A percentile compares a stretch with the other conserved stretches of the same genome.
These are phyloP conservation scores for Oreochromis grahami DNA, from an alignment of 2,797 vertebrate genomes.

Conservation along the genomic window DNA sequence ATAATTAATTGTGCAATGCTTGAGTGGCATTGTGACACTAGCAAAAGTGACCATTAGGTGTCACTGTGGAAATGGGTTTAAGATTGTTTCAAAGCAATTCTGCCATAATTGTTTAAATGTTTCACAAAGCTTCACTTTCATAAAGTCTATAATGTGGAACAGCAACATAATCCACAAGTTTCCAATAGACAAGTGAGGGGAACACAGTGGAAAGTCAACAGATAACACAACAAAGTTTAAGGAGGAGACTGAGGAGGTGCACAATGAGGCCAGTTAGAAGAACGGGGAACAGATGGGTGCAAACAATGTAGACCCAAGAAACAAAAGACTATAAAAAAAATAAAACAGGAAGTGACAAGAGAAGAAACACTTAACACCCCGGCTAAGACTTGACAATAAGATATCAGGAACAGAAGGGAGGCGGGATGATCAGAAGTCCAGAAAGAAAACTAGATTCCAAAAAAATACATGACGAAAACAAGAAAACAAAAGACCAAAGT, in stretches of 20 bases:
- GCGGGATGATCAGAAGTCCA: rapidly evolving
- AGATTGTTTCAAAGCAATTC: not conserved
- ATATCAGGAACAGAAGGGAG: not conserved
- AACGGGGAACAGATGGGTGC: not conserved
- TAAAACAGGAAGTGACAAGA: not conserved
- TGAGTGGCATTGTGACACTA: not conserved
- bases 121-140: not conserved
- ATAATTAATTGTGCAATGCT: not conserved
- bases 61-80: not conserved
- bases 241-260: not conserved
- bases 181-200: not conserved
- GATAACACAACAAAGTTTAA: not conserved
- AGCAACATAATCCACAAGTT: not conserved
- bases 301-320: not conserved
- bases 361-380: not conserved
- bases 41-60: not conserved
- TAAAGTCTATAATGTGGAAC: not conserved
- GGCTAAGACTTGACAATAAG: not conserved
- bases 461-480: not conserved
- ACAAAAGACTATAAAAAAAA: not conserved
- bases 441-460: not conserved
- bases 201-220: not conserved
- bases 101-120: not conserved
- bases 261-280: not conserved
- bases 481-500: not conserved